These are phyloP conservation scores for Mastacembelus armatus DNA, from an alignment of 2,797 vertebrate genomes.

Conservation along the genomic window DNA sequence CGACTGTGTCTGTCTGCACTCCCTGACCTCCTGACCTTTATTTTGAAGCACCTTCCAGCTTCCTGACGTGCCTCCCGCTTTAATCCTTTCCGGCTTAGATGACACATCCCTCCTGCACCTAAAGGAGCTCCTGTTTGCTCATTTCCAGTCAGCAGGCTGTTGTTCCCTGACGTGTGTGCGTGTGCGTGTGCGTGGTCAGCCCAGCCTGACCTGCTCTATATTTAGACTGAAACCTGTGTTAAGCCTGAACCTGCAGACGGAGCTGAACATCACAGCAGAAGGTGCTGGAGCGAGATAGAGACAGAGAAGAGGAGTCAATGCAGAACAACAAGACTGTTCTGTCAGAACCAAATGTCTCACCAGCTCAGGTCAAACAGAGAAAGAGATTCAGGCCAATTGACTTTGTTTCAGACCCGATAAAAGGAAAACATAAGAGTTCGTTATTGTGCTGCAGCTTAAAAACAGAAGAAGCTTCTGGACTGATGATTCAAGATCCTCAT, in stretches of 20 bases:
- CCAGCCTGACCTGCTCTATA: constrained; percentile 26
- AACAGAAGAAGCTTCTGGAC: no score
- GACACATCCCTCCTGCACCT: not conserved
- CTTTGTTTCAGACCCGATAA: no score
- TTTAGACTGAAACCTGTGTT: constrained; percentile 43
- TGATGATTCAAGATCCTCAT: no score
- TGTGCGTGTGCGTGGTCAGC: constrained; percentile 1
- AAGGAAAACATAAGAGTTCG: no score
- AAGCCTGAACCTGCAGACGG: constrained; percentile 63
- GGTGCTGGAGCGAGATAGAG: constrained; percentile 29
- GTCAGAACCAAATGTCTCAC: constrained; percentile 16
- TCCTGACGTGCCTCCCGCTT: constrained; percentile 9
- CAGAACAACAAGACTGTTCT: not conserved
- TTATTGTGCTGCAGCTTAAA: no score
- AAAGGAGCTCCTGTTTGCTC: constrained; percentile 20
- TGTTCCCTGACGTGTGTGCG: constrained; percentile 7
- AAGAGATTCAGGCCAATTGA: constrained; percentile 24
- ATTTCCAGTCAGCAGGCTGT: constrained; percentile 11
- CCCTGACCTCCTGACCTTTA: constrained; percentile 6
- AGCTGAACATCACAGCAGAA: constrained; percentile 3
- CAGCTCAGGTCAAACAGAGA: constrained; percentile 8
- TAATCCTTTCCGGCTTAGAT: constrained; percentile 41
- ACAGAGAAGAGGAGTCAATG: not conserved
- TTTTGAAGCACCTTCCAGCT: constrained; percentile 16
- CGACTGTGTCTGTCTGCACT: not conserved